Conservation (phyloP, 2,113 vertebrate genomes). For the Acrocephalus kingi region DNA sequence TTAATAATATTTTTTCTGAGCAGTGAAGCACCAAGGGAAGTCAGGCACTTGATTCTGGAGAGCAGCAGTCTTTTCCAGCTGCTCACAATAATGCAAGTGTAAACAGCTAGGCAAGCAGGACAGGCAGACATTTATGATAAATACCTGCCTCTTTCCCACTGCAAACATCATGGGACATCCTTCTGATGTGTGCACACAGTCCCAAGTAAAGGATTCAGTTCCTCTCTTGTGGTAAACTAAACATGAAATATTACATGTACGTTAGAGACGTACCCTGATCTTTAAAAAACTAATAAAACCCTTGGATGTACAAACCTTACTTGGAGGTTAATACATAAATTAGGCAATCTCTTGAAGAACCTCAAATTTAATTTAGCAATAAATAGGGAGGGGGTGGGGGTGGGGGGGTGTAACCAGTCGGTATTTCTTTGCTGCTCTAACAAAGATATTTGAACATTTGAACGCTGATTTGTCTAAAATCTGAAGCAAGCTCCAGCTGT, state of each 20-base stretch:
- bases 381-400: not conserved
- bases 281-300: not conserved
- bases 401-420: accelerated
- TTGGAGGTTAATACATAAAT: not conserved
- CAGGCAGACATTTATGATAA: not conserved
- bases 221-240: not conserved
- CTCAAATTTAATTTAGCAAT: not conserved
- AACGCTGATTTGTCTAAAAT: not conserved
- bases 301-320: not conserved
- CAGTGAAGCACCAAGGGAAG: not conserved
- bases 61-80: not conserved
- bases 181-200: not conserved
- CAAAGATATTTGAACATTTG: not conserved
- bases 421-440: not conserved
- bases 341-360: not conserved
- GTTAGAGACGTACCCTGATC: not conserved
- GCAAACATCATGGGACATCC: not conserved
- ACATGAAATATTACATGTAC: not conserved
- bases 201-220: not conserved
- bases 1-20: constrained; percentile 1
- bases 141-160: not conserved
- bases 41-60: not conserved
- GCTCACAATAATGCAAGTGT: not conserved
- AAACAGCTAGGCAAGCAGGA: not conserved
- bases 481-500: not conserved